Evolutionary conservation across 2,888 invertebrate genomes (phyloP), one percentile per base, ranked within the genome.

Genomic region (Myopa tessellatipennis): DNA sequence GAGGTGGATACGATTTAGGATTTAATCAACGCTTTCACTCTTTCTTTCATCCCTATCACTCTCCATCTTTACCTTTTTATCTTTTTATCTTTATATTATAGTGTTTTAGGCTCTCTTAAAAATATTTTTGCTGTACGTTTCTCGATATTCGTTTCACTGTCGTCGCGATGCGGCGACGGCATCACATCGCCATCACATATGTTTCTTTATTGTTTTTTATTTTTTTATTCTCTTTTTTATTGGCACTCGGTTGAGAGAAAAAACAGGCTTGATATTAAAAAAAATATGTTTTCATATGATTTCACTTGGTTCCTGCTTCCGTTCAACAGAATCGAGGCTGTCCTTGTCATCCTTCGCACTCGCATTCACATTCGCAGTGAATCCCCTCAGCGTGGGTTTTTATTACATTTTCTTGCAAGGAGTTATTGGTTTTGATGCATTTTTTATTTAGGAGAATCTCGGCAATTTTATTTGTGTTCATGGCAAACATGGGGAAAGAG

Each of bases 391-490:
- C 77, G 73, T 79, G 77, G 79, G 79, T 78, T 81, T 81, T 82
- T 82, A 81, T 82, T 82, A 77, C 80, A 81, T 80, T 80, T 81
- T 71, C 69, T 73, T 61, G 76, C 78, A 72, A 52, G 69, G 26
- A 73, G 78, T 82, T 80, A 83, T 82, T 82, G 81, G 78, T 78
- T 82, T 79, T 78, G 72, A 80, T 80, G 76, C 77, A 81, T 82
- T 81, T 81, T 82, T 81, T 81, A 82, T 82, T 81, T 80, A 82
- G 80, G 74, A 68, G 58, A 58, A 26, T 78, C 75, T 75, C 67
- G 60, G 67, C 67, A 68, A 68, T 75, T 74, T 75, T 58, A 75
- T 75, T 67, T 75, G 68, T 26, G 40, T 58, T 52, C 16, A 40
- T 16, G 40, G 36, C 38, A 60, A 60, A 16, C 18, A 16, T 16